Base-by-base conservation (phyloP, 2,888 invertebrate genomes). In the Polymixis lichenea region DNA sequence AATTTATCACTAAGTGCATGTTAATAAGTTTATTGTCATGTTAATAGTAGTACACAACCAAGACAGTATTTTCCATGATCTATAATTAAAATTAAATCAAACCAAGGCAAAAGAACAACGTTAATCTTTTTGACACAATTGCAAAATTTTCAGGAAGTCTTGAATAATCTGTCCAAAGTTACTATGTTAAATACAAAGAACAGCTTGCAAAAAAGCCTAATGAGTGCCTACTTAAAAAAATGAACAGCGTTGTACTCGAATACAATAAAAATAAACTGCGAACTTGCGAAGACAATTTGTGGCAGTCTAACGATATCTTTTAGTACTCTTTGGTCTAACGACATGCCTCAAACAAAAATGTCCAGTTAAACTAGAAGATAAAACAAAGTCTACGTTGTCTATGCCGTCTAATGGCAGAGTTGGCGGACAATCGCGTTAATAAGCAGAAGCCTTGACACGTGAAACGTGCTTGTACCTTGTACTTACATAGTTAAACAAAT, bases 361-460 rank as follows among this genome's bases (percentile, higher is more conserved):
- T 38, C 38, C 38, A 38, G 38, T 38, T 38, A 38, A 49, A 46
- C 9, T 28, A 68, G 7, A 49, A 49, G 53, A 65, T 28, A 62
- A 71, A 69, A 62, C 17, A 25, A 60, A 32, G n/a, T 53, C 28
- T 56, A 65, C 61, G 0, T 66, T 67, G 64, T 66, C 65, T 68
- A 66, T 80, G 58, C 22, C 58, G 8, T 49, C 15, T 67, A 56
- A 72, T 82, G 58, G 73, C 61, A 25, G 65, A 19, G 43, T 67
- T 66, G 70, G 78, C 32, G 51, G 25, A 76, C 78, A 74, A 49
- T 55, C 56, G 64, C 56, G 53, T 62, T 78, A 77, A 70, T 75
- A 77, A 75, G 15, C 49, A 32, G 58, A 38, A 73, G 49, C 86
- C 88, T 87, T 87, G 88, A 84, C 87, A 81, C 72, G n/a, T 87